Percentiles rank a stretch among this genome's conserved stretches.
These are phyloP conservation scores for Mastacembelus armatus DNA, from an alignment of 2,797 vertebrate genomes.

Conservation along the genomic window DNA sequence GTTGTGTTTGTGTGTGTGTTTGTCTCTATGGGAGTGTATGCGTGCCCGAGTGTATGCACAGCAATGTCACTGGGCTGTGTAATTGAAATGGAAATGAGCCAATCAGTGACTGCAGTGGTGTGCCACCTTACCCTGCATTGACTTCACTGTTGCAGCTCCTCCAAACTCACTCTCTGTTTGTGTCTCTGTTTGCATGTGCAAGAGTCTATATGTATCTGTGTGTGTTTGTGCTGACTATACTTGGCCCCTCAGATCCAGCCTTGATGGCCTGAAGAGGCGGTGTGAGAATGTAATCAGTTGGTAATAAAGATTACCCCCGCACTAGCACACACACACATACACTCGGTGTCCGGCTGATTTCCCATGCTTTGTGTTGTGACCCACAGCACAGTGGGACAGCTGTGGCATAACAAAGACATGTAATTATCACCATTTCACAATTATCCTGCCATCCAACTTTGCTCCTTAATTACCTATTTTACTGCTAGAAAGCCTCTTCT, in stretches of 20 bases:
- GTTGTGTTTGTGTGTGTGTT: constrained; percentile 30
- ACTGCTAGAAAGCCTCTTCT: constrained; percentile 39
- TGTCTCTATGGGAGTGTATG: constrained; percentile 12
- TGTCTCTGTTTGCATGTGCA: constrained; percentile 79
- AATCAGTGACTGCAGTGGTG: constrained; percentile 83
- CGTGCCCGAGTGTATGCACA: constrained; percentile 54
- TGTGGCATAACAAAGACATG: constrained; percentile 90
- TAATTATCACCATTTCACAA: constrained; percentile 97
- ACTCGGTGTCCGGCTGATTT: constrained; percentile 63
- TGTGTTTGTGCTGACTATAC: constrained; percentile 46
- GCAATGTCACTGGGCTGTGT: constrained; percentile 89
- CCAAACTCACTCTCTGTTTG: constrained; percentile 75
- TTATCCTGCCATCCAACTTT: constrained; percentile 91
- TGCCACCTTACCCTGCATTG: constrained; percentile 81
- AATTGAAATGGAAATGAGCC: constrained; percentile 93
- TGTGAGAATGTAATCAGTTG: constrained; percentile 73
- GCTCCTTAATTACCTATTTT: constrained; percentile 90
- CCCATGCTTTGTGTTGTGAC: constrained; percentile 77
- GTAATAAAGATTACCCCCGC: constrained; percentile 67
- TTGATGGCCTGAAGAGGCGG: constrained; percentile 47
- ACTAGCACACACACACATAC: constrained; percentile 5
- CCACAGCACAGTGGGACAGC: constrained; percentile 87
- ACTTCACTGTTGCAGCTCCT: constrained; percentile 81
- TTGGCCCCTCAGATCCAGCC: constrained; percentile 56
- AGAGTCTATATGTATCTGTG: constrained; percentile 51